Evolutionary conservation across 2,888 invertebrate genomes (phyloP).

Genomic region (Xestobium rufovillosum): DNA sequence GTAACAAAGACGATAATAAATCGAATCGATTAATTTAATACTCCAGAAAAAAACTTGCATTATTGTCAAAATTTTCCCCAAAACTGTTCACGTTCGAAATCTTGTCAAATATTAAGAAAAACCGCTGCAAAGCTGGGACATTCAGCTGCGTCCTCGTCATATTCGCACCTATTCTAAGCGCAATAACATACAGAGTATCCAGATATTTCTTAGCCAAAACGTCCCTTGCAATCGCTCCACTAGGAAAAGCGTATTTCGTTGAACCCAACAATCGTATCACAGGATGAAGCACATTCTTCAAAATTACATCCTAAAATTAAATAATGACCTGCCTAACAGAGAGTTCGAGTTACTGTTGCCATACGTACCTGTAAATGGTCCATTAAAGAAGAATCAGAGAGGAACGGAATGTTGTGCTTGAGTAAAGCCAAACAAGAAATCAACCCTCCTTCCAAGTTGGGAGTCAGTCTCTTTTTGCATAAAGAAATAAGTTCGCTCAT

Average conservation of each 20-base stretch:
- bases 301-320: constrained; percentile 75
- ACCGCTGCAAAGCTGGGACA: constrained; percentile 62
- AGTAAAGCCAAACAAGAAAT: constrained; percentile 76
- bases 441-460: constrained; percentile 80
- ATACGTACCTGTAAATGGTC: constrained; percentile 68
- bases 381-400: constrained; percentile 79
- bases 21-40: neutral
- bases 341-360: constrained; percentile 12
- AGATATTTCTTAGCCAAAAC: constrained; percentile 75
- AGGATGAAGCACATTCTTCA: constrained; percentile 78
- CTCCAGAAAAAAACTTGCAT: no score
- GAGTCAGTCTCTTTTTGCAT: constrained; percentile 71
- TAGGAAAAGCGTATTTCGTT: constrained; percentile 71
- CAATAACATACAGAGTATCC: constrained; percentile 74
- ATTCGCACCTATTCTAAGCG: constrained; percentile 66
- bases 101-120: constrained; percentile 78
- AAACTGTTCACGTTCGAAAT: constrained; percentile 33
- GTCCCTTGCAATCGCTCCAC: constrained; percentile 65
- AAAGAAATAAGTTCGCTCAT: constrained; percentile 77
- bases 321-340: no score
- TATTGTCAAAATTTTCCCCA: neutral
- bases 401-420: constrained; percentile 70
- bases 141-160: constrained; percentile 69
- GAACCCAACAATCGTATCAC: constrained; percentile 75
- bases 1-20: constrained; percentile 1